Evolutionary conservation across 2,888 invertebrate species (phyloP).

Genomic region (Sepiola atlantica): DNA sequence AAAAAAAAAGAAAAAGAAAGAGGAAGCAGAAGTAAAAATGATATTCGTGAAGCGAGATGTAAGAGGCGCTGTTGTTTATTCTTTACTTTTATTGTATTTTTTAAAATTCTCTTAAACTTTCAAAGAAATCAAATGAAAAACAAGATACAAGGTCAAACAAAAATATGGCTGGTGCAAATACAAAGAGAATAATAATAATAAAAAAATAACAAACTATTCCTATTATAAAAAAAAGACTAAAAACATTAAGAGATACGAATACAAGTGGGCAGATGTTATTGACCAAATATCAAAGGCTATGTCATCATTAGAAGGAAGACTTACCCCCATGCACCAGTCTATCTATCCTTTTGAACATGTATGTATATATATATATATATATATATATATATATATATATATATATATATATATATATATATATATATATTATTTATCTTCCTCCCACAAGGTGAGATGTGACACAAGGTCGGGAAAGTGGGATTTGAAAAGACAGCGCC

Average conservation of each 20-base stretch:
- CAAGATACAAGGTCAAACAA: too few species aligned
- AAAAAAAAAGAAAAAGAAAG: too few species aligned
- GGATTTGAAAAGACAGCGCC: background rate
- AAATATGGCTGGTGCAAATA: background rate
- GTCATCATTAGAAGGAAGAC: background rate
- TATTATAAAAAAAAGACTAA: background rate
- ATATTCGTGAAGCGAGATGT: too few species aligned
- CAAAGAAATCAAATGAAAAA: too few species aligned
- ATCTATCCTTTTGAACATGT: background rate
- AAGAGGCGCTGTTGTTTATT: too few species aligned
- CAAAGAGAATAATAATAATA: background rate
- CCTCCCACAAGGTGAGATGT: background rate
- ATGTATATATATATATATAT: conserved; percentile 32
- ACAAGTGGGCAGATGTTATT: background rate
- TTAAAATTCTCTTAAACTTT: too few species aligned
- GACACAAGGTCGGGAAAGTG: background rate
- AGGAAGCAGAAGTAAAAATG: too few species aligned
- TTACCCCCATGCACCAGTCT: background rate
- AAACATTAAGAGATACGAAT: background rate
- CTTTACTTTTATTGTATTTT: too few species aligned
- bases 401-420: background rate
- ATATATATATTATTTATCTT: background rate
- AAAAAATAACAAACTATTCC: background rate
- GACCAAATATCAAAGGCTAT: background rate
- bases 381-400: background rate